Base-by-base conservation (phyloP, 2,113 vertebrate genomes). In the Oncorhynchus gorbuscha region DNA sequence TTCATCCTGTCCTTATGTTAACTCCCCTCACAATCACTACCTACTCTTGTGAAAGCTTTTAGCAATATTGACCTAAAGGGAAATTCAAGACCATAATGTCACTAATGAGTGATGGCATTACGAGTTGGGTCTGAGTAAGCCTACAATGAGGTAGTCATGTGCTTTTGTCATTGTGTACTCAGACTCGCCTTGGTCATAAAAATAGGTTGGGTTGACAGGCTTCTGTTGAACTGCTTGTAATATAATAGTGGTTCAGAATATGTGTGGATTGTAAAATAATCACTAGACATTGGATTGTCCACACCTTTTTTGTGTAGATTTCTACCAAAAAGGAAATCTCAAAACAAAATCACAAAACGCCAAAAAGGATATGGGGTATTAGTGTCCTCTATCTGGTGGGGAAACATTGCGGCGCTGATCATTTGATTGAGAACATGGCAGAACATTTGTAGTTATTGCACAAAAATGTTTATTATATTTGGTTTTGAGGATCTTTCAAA, bases 1-100 rank as follows among this genome's bases (percentile, higher is more conserved):
- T 16, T 55, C 16, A 18, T 55, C 51, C 59, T 62, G 9, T 22
- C 59, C 13, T 62, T 62, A 24, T 62, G 59, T 24, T 62, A 62
- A 11, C 59, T 22, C 6, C 1, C 59, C 8, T 62, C n/a, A 62
- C 18, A n/a, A 62, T 24, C n/a, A 18, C 51, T 55, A 55, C 16
- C 4, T 5, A 16, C 16, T 55, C 51, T 16, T 55, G 51, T 7
- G 51, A 55, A 62, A 62, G n/a, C 6, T 22, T 22, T 62, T 55
- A 55, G n/a, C 51, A 9, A 48, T 83, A 76, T 85, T 83, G 81
- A 74, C 69, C 67, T 2, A 72, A 71, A 65, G 74, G 68, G 81
- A 73, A 58, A 24, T 73, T 32, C 45, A 24, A 51, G 69, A 66
- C 74, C 68, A 73, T 35, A 76, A 62, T 81, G 14, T 55, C 51